A percentile compares a stretch with the other conserved stretches of the same genome.
Evolutionary conservation across 1,140 invertebrate genomes (phyloP).

Genomic region (Goniozus legneri): DNA sequence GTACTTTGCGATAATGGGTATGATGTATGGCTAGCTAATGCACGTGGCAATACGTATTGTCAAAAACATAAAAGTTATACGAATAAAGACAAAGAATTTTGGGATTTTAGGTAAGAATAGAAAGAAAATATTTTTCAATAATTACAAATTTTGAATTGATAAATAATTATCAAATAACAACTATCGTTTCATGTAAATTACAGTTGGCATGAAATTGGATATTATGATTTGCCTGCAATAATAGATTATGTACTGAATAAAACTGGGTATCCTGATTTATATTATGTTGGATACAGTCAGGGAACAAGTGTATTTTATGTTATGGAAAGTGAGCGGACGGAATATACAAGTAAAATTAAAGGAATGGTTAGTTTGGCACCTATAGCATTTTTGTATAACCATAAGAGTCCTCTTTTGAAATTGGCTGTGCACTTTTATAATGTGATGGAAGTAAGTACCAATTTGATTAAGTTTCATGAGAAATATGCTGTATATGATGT

Average conservation of each 20-base stretch:
- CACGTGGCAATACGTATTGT: slow-evolving; percentile 69
- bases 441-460: slow-evolving; percentile 37
- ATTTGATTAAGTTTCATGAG: neutral
- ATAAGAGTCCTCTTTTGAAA: slow-evolving; percentile 45
- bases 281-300: slow-evolving; percentile 62
- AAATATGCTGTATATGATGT: neutral
- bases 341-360: slow-evolving; percentile 65
- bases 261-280: slow-evolving; percentile 52
- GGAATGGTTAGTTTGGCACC: slow-evolving; percentile 65
- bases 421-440: slow-evolving; percentile 35
- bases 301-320: slow-evolving; percentile 55
- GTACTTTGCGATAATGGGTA: slow-evolving; percentile 63
- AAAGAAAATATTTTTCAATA: too few species aligned
- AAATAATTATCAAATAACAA: neutral
- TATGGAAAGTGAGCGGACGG: slow-evolving; percentile 62
- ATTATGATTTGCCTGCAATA: slow-evolving; percentile 58
- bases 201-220: slow-evolving; percentile 58
- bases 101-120: slow-evolving; percentile 55
- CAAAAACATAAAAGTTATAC: slow-evolving; percentile 58
- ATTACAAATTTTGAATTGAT: slow-evolving; percentile 6
- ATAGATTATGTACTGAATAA: slow-evolving; percentile 59
- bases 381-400: slow-evolving; percentile 53
- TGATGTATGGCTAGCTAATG: slow-evolving; percentile 76
- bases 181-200: slow-evolving; percentile 12
- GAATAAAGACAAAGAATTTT: slow-evolving; percentile 57